Evolutionary conservation across 2,797 vertebrate species (phyloP), one percentile per base, ranked within the genome.

Genomic region (Chaetophractus vellerosus): DNA sequence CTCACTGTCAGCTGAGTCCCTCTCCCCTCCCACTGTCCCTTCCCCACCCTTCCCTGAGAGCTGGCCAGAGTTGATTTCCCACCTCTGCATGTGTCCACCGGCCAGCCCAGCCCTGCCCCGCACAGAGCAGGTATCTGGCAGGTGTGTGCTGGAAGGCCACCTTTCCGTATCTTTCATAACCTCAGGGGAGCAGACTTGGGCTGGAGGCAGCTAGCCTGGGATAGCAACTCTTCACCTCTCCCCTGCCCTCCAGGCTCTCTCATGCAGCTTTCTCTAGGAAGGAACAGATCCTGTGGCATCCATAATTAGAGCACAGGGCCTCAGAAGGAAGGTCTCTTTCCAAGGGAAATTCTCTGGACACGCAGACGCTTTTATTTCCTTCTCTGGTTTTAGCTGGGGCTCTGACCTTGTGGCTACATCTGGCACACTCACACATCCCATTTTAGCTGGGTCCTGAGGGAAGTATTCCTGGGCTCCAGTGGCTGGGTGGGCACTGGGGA

Each of bases 291-390:
- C 85, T 76, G 38, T 59, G 96, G 90, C 94, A 87, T 24, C 93
- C 55, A 80, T 85, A 79, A 91, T 75, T 88, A 86, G 96, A 68
- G n/a, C 69, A 24, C 45, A 90, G 31, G 93, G 88, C 95, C 55
- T 93, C 86, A 97, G 95, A 96, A 90, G n/a, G 90, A 84, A 91
- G 23, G 28, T 92, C 92, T 71, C 85, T 26, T 38, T 61, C 78
- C 28, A 50, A 18, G 55, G 41, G n/a, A 36, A 55, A 85, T 66
- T 84, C 63, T 59, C 31, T 23, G 36, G 61, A 63, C 33, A 28
- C 0, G 10, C 38, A 41, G 12, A 41, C 31, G 6, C 19, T 68
- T 85, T 74, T 61, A 36, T 61, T 74, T 91, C 74, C 36, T 90
- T 74, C 52, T 66, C 41, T 36, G 15, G n/a, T 63, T 41, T 48